Evolutionary conservation across 1,140 invertebrate species (phyloP).

Genomic region (Gryon sp.): DNA sequence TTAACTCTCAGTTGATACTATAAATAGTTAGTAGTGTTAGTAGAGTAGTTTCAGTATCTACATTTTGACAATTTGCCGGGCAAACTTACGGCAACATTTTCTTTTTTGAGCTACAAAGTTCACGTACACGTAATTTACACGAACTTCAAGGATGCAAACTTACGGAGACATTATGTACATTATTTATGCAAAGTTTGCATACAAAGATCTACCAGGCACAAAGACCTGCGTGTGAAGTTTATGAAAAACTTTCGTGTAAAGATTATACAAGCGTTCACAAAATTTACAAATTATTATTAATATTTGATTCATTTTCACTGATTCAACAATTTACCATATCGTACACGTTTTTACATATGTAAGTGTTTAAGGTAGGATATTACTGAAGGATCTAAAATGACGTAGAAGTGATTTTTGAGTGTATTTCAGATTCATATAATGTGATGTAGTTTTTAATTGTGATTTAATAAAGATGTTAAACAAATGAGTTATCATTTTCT

Average conservation of each 20-base stretch:
- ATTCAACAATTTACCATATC: too few species aligned
- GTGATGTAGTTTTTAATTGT: neutral
- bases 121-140: conserved; percentile 10
- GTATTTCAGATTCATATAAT: neutral
- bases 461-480: conserved; percentile 5
- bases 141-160: conserved; percentile 31
- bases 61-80: too few species aligned
- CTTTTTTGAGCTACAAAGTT: conserved; percentile 20
- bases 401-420: too few species aligned
- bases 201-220: conserved; percentile 11
- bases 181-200: conserved; percentile 24
- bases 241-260: neutral
- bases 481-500: too few species aligned
- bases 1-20: too few species aligned
- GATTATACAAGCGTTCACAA: too few species aligned
- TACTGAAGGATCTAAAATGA: too few species aligned
- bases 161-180: conserved; percentile 24
- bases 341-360: too few species aligned
- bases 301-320: too few species aligned
- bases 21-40: conserved; percentile 16
- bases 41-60: too few species aligned
- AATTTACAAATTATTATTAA: too few species aligned
- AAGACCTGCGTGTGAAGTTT: neutral
- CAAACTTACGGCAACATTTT: conserved; percentile 16
- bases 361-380: too few species aligned